Evolutionary conservation across 2,888 invertebrate genomes (phyloP).

Genomic region (Melanargia galathea): DNA sequence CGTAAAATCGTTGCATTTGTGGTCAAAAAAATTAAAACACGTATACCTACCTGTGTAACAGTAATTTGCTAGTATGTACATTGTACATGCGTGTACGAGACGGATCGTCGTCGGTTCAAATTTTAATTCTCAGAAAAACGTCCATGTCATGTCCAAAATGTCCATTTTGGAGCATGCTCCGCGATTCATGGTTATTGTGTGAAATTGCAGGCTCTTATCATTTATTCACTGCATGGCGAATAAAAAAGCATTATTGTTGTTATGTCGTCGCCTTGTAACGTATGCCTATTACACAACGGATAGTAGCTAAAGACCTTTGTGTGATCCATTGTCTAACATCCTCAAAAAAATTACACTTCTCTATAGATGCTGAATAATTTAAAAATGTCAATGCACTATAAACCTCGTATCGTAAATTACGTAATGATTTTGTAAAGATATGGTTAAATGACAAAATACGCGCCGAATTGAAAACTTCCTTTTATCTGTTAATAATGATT

Average conservation of each 20-base stretch:
- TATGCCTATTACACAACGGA: neutral
- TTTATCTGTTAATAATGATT: too few species aligned
- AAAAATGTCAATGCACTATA: neutral
- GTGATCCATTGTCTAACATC: constrained; percentile 6
- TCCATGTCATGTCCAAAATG: too few species aligned
- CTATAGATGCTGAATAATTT: constrained; percentile 2
- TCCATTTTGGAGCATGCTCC: constrained; percentile 16
- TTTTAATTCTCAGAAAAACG: constrained; percentile 22
- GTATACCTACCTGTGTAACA: neutral
- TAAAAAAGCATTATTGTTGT: neutral
- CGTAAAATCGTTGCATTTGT: too few species aligned
- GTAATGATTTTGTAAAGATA: too few species aligned
- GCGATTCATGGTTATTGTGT: constrained; percentile 16
- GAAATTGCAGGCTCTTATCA: constrained; percentile 31
- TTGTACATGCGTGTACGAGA: too few species aligned
- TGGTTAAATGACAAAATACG: too few species aligned
- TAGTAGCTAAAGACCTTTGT: neutral
- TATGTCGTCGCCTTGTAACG: neutral
- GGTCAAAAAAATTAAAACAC: constrained; percentile 4
- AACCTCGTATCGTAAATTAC: too few species aligned
- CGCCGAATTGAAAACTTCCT: too few species aligned
- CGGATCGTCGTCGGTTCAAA: neutral
- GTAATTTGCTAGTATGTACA: neutral
- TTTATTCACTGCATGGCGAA: neutral
- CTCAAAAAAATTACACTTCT: neutral